These are phyloP conservation scores for Rosalia funebris DNA, from an alignment of 2,888 invertebrate species.

Conservation along the genomic window DNA sequence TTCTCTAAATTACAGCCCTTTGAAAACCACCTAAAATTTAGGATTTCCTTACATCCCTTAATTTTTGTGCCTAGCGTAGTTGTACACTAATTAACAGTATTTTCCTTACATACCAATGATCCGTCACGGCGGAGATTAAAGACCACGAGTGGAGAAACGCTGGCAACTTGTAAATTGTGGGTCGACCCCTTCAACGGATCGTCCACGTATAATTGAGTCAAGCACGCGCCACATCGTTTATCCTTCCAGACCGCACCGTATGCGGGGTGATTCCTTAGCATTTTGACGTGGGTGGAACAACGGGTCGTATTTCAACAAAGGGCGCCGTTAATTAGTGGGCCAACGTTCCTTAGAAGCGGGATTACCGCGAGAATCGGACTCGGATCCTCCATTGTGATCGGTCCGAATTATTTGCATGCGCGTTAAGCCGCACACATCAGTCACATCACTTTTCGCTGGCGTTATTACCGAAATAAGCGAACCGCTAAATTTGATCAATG, in stretches of 20 bases:
- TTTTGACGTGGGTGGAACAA: conserved; percentile 15
- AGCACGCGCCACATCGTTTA: conserved; percentile 13
- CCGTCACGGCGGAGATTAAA: conserved; percentile 11
- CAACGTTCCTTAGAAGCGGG: conserved; percentile 13
- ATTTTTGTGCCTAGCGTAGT: no score
- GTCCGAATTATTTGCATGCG: background rate
- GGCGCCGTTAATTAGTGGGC: conserved; percentile 12
- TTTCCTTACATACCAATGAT: no score
- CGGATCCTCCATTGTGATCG: background rate
- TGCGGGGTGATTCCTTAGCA: conserved; percentile 13
- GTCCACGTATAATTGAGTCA: conserved; percentile 13
- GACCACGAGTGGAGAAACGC: conserved; percentile 7
- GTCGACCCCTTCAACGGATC: background rate
- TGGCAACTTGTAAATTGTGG: conserved; percentile 14
- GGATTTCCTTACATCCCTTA: no score
- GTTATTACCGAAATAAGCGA: conserved; percentile 4
- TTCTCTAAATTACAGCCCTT: no score
- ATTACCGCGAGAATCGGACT: background rate
- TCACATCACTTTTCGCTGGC: no score
- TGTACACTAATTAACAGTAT: no score
- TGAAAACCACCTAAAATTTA: no score
- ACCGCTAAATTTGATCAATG: conserved; percentile 6
- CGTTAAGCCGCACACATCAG: background rate
- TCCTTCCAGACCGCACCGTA: background rate
- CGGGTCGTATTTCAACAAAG: conserved; percentile 11